Conservation (phyloP, 1,140 invertebrate species). For the Chymomyza costata region DNA sequence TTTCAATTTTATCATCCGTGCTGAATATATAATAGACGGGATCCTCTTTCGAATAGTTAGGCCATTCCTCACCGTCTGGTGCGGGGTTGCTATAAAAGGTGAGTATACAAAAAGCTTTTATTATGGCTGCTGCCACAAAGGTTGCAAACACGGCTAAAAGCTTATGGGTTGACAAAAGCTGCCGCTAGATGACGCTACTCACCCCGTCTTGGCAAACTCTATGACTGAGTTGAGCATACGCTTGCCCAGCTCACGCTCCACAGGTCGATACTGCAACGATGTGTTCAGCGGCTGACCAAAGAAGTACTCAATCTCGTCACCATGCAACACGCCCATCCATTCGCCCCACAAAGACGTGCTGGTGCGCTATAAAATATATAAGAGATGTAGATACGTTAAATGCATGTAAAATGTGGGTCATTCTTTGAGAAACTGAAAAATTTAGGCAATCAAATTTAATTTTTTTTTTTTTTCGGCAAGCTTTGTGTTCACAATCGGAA, state of each 20-base stretch:
- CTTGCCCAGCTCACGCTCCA: conserved; percentile 88
- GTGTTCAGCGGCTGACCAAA: conserved; percentile 94
- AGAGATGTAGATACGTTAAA: neutral
- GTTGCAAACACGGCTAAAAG: neutral
- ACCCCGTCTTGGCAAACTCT: conserved; percentile 91
- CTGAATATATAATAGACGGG: conserved; percentile 94
- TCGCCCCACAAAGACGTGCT: conserved; percentile 93
- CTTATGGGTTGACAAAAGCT: conserved; percentile 11
- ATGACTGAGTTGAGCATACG: conserved; percentile 92
- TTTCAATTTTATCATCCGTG: conserved; percentile 79
- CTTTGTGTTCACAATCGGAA: too few species aligned
- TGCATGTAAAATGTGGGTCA: neutral
- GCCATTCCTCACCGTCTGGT: conserved; percentile 89
- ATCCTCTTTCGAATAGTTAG: conserved; percentile 87
- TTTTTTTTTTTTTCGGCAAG: too few species aligned
- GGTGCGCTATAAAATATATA: conserved; percentile 82
- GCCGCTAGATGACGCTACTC: conserved; percentile 67
- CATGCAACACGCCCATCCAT: conserved; percentile 99
- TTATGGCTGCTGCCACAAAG: conserved; percentile 22
- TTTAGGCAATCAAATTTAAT: too few species aligned
- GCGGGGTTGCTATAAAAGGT: conserved; percentile 85
- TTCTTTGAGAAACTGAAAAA: too few species aligned
- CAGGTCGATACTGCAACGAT: conserved; percentile 86
- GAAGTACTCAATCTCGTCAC: conserved; percentile 97
- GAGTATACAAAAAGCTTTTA: conserved; percentile 17